Evolutionary conservation across 53 echinoderm and acorn worm species (phyloP), one percentile per base, ranked within the genome.

Genomic region (Paracentrotus lividus): DNA sequence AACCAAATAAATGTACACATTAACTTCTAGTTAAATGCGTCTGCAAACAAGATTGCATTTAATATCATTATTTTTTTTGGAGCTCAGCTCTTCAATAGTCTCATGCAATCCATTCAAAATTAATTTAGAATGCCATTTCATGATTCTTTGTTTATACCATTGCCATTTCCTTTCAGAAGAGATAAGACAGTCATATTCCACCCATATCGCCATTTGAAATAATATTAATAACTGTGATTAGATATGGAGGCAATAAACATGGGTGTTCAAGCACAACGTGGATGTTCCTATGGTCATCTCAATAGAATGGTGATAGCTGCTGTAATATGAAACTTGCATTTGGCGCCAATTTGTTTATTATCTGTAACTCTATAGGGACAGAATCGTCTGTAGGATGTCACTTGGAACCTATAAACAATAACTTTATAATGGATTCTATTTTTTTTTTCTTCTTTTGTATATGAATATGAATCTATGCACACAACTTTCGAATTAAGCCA

Each of bases 331-430:
- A 47, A 81, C 47, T 8, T 81, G 27, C 47, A 47, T 81, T 81
- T 47, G 81, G 81, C 81, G 81, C 81, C 81, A 81, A 81, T 81
- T 81, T 47, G 47, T 81, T 81, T 81, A n/a, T 44, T 81, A 81
- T 81, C 81, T 45, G 81, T 47, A 81, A 45, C 81, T 81, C 9
- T 33, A 47, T n/a, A 47, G 81, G 9, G 81, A 81, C 81, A 47
- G 13, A 23, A 14, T 47, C 33, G 81, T 81, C 81, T 81, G 81
- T 27, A 1, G 20, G 23, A 9, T 47, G 81, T n/a, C 81, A 81
- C 42, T 76, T 9, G 23, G 21, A 42, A 36, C 18, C 6, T n/a
- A 26, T 40, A 81, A 81, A 47, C 77, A 77, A 77, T 77, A 42
- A 44, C 47, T 45, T 81, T 27, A 5, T 81, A 81, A 45, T 47